Conservation (phyloP, 2,797 vertebrate species). For the Amphiprion clarkii region DNA sequence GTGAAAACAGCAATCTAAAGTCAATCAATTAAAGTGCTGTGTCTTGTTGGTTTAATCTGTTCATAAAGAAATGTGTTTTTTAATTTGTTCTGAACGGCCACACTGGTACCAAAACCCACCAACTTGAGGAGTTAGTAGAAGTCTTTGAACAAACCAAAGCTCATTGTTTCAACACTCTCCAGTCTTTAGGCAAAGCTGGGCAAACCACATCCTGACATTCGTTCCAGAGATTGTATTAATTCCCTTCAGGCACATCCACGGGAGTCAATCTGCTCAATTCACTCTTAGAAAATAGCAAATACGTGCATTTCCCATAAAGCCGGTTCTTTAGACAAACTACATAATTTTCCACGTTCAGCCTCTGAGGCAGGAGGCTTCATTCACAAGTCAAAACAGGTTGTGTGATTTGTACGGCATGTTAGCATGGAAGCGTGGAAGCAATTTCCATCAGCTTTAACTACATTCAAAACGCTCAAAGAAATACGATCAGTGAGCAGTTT, state of each 20-base stretch:
- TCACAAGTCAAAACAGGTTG: constrained; percentile 3
- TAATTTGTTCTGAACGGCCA: not conserved
- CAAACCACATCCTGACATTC: not conserved
- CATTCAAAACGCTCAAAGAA: constrained; percentile 11
- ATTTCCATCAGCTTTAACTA: not conserved
- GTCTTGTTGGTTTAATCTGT: too few relatives aligned
- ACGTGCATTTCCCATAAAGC: not conserved
- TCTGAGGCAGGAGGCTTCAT: not conserved
- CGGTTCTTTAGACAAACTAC: too few relatives aligned
- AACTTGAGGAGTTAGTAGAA: not conserved
- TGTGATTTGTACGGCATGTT: constrained; percentile 4
- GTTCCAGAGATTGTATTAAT: not conserved
- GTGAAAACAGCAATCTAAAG: not conserved
- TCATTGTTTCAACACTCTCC: not conserved
- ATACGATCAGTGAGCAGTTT: not conserved
- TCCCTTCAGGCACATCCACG: not conserved
- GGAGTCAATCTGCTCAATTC: not conserved
- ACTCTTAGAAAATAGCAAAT: not conserved
- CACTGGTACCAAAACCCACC: not conserved
- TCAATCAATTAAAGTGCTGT: too few relatives aligned
- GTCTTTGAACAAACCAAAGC: constrained; percentile 2
- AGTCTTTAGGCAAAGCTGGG: not conserved
- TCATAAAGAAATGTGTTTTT: too few relatives aligned
- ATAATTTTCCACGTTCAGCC: not conserved
- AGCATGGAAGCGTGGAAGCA: constrained; percentile 9